Base-by-base conservation (phyloP, 2,888 invertebrate genomes). In the Julus scanicus region DNA sequence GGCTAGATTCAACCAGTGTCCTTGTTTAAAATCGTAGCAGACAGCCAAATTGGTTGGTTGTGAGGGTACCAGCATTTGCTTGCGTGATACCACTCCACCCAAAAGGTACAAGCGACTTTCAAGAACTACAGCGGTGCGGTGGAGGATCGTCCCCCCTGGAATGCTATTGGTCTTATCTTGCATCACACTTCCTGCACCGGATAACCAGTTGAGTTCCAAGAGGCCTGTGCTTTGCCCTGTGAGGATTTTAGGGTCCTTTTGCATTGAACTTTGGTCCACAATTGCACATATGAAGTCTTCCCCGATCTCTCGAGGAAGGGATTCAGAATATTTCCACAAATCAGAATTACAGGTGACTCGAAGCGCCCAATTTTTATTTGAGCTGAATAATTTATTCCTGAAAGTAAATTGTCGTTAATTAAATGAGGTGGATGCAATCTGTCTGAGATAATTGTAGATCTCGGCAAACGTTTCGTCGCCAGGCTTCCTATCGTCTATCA, bases 21-120 rank as follows among this genome's bases (percentile, higher is more conserved):
- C 37, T 83, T 29, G 29, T 15, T 83, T 83, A 29, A 83, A 39
- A 83, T 83, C 83, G 20, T 83, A 83, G 39, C 83, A 83, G 15
- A 83, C 37, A 29, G 20, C 83, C 20, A 29, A 5, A 83, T 83
- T 83, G 15, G 9, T 39, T 15, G 83, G 83, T 39, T 29, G 29
- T 39, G 83, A 11, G 11, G 20, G 83, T 20, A 15, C 20, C 29
- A 83, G 83, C 13, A 9, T 29, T 29, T 83, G 8, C 29, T 20
- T 39, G 39, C 39, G 83, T 11, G 83, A 15, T 15, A 13, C 39
- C 3, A 83, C 2, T 9, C 83, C 83, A 20, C 83, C 83, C 11
- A 83, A 3, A 20, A 83, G 37, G 39, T 83, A 83, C 11, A 83
- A 39, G 11, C 83, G 83, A 53, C 15, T 15, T 53, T 53, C 15